A percentile compares a stretch with the other conserved stretches of the same genome.
These are phyloP conservation scores for Ciona savignyi DNA, from an alignment of 23 tunicate species.

Conservation along the genomic window DNA sequence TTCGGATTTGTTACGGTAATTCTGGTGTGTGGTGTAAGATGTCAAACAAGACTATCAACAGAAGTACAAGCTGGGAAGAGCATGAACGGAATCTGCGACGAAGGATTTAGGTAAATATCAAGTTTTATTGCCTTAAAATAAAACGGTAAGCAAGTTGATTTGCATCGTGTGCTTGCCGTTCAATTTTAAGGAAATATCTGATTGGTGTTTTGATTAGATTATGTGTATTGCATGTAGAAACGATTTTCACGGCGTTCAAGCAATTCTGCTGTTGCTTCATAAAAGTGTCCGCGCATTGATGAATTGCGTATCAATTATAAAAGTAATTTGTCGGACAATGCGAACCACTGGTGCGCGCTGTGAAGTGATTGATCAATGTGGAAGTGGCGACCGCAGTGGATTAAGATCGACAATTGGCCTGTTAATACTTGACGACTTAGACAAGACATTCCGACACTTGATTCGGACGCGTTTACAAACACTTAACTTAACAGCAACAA, in stretches of 20 bases:
- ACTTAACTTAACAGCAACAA: neutral
- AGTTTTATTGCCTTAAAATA: neutral
- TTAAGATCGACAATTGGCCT: neutral
- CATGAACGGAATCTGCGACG: slow-evolving; percentile 33
- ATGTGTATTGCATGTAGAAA: no score
- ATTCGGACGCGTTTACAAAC: neutral
- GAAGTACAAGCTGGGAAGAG: slow-evolving; percentile 27
- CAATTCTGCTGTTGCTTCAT: no score
- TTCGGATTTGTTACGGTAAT: no score
- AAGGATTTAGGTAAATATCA: slow-evolving; percentile 31
- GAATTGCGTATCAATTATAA: neutral
- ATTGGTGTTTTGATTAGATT: no score
- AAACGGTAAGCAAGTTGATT: no score
- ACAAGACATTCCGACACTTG: neutral
- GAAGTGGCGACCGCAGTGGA: neutral
- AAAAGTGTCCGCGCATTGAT: no score
- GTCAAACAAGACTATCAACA: neutral
- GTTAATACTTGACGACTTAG: no score
- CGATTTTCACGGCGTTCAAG: no score
- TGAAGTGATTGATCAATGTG: neutral
- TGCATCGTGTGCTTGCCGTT: no score
- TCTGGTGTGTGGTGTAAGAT: neutral
- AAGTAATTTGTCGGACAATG: neutral
- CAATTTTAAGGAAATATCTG: no score
- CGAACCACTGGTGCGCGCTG: neutral